These are phyloP conservation scores for Rutilus rutilus DNA, from an alignment of 2,113 vertebrate genomes.

Conservation along the genomic window DNA sequence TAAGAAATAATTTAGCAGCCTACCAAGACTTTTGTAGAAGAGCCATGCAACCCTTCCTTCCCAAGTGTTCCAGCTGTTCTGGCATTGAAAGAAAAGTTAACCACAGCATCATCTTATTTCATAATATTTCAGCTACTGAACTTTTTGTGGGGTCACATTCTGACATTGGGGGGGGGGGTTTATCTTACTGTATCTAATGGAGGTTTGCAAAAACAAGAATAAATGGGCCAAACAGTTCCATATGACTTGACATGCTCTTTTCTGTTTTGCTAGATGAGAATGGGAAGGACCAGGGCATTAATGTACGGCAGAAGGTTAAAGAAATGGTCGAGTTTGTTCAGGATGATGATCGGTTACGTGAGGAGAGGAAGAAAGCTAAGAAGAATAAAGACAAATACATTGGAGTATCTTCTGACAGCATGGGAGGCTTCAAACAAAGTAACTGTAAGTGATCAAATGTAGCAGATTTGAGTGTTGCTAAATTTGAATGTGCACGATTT, in stretches of 20 bases:
- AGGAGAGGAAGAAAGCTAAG: conserved; percentile 97
- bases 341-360: conserved; percentile 93
- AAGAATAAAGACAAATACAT: conserved; percentile 99
- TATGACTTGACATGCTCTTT: not conserved
- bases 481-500: not conserved
- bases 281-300: conserved; percentile 97
- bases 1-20: not conserved
- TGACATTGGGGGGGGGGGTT: not conserved
- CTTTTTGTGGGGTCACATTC: not conserved
- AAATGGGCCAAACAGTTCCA: not conserved
- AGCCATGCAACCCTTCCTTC: not conserved
- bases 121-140: not conserved
- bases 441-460: conserved; percentile 74
- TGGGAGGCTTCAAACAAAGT: conserved; percentile 88
- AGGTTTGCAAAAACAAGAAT: not conserved
- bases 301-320: conserved; percentile 97
- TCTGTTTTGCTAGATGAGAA: conserved; percentile 83
- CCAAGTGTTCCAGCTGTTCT: not conserved
- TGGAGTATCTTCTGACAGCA: conserved; percentile 92
- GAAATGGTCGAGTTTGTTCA: conserved; percentile 98
- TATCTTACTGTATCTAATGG: not conserved
- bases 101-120: not conserved
- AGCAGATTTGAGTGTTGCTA: not conserved
- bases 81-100: not conserved
- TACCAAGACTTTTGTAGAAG: not conserved